Evolutionary conservation across 2,797 vertebrate species (phyloP), one percentile per base, ranked within the genome.

Genomic region (Chelmon rostratus): DNA sequence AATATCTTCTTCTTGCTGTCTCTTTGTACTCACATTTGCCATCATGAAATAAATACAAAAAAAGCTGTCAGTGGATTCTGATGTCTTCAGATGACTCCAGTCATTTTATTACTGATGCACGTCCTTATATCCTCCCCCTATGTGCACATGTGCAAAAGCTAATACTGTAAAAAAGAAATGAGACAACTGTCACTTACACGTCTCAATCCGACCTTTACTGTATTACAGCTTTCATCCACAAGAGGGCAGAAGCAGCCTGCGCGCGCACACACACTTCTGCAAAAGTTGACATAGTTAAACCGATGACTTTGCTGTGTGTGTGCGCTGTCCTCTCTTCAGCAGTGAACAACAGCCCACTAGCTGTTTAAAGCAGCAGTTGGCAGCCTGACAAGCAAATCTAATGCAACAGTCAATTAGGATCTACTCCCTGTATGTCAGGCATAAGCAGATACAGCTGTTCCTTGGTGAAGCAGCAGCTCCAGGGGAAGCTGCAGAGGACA

Each of bases 191-290:
- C 11, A 42, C n/a, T 19, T 0, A 5, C 6, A 33, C 8, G 23
- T 2, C 16, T 38, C 11, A 4, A 18, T 5, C 8, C 1, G 13
- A 40, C 11, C 35, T 85, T 61, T 3, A 6, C 21, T 86, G 78
- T 53, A 73, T 31, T 86, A 37, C 78, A 68, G 40, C 38, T 79
- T n/a, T 35, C 1, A 7, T 71, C 93, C 95, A 94, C 85, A 19
- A 93, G 95, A 90, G 92, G 93, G 92, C 93, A 90, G 83, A 73
- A 85, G 54, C 25, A 56, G 50, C 44, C 78, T 78, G 57, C 37
- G 31, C 37, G 31, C 10, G 37, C 42, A 23, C 44, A 11, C 21
- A 70, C 40, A 10, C 44, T 35, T n/a, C 58, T 73, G 23, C 47
- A 25, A 37, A 38, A 1, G 2, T 49, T 52, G 13, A 12, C 68